Conservation (phyloP, 1,140 invertebrate genomes). For the Drosophila auraria region DNA sequence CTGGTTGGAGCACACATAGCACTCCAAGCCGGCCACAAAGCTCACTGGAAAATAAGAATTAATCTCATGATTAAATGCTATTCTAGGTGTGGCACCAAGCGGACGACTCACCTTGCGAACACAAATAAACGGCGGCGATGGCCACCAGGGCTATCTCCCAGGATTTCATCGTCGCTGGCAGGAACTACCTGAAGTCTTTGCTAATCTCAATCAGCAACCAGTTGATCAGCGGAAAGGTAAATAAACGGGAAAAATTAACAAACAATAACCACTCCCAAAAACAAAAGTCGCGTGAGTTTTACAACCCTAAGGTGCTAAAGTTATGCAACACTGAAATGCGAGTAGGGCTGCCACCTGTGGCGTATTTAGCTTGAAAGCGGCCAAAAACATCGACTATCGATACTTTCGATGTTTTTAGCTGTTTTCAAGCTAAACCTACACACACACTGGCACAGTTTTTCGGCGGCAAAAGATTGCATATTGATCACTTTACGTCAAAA, state of each 20-base stretch:
- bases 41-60: conserved; percentile 44
- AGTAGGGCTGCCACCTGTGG: conserved; percentile 14
- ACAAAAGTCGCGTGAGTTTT: conserved; percentile 25
- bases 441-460: too few relatives aligned
- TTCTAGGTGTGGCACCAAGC: conserved; percentile 59
- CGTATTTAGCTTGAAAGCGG: not conserved
- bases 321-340: conserved; percentile 2
- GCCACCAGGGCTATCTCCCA: conserved; percentile 64
- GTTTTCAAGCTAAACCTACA: not conserved
- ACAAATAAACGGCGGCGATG: conserved; percentile 61
- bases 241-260: conserved; percentile 36
- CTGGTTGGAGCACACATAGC: conserved; percentile 97
- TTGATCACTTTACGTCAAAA: too few relatives aligned
- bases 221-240: conserved; percentile 5
- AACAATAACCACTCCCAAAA: conserved; percentile 71
- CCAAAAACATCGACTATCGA: not conserved
- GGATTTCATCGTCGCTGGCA: conserved; percentile 43
- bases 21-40: conserved; percentile 92
- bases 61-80: not conserved
- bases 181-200: not conserved
- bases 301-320: not conserved
- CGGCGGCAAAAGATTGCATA: too few relatives aligned
- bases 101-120: conserved; percentile 55
- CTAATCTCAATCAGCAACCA: not conserved
- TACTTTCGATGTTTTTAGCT: not conserved